Base-by-base conservation (phyloP, 2,113 vertebrate genomes). In the Prunella fulvescens region DNA sequence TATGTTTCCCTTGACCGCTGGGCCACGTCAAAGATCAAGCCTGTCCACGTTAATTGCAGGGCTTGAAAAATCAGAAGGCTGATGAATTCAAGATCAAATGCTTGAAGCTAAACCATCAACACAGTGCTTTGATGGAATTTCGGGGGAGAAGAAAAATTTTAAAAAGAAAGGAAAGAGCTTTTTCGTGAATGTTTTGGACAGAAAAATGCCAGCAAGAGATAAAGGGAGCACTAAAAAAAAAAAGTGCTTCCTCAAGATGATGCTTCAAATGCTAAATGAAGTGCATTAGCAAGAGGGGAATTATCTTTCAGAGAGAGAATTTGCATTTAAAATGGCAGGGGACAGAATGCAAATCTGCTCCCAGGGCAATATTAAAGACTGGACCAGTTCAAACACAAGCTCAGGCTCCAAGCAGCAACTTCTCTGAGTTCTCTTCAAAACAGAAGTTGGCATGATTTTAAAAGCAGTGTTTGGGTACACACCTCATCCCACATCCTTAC, bases 81-180 rank as follows among this genome's bases (percentile, higher is more conserved):
- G 77, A 84, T 54, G 65, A 92, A 94, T 89, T 58, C 45, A 57
- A 81, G 77, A 96, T 91, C 92, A 95, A 96, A 89, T 86, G 69
- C 65, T 91, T 84, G 23, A 84, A 74, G 76, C 86, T 42, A 44
- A 78, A 62, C 77, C 62, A 82, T 86, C 24, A 88, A 19, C 62
- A 67, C 45, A 81, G 29, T 5, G 37, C 74, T 93, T 85, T 58
- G 69, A 88, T 91, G 67, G 64, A 66, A 78, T 7, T 72, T 66
- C 31, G 15, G 20, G 11, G 57, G 12, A 9, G 14, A 17, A 3
- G 10, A 3, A 31, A 35, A 1, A 39, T 25, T 26, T 3, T 14
- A 22, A 35, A 8, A 44, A 20, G 6, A 23, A 35, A 74, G 26
- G 1, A 17, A 61, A 50, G 28, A 66, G 29, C 37, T 81, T 92